phyloP scores from a whole-genome alignment of 2,113 vertebrate genomes.

The Nipponia nippon region DNA sequence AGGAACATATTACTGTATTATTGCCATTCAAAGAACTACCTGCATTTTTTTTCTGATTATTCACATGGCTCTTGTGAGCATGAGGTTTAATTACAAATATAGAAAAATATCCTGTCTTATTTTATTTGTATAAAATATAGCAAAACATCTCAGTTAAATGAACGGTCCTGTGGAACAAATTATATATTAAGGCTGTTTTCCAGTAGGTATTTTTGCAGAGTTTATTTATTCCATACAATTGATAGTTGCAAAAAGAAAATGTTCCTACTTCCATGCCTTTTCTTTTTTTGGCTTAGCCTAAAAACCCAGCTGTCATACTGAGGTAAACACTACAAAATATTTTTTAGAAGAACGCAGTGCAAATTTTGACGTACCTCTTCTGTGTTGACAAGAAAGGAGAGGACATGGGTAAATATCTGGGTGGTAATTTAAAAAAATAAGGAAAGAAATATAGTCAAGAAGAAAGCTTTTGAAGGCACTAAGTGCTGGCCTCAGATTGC shows the following conservation, averaged over 20 bases:
- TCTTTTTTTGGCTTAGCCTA: background rate
- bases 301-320: background rate
- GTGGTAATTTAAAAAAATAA: background rate
- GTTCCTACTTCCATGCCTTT: background rate
- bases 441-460: background rate
- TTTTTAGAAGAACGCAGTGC: background rate
- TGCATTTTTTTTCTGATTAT: background rate
- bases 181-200: background rate
- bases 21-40: background rate
- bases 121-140: background rate
- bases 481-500: background rate
- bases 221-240: background rate
- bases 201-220: background rate
- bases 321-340: background rate
- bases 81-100: background rate
- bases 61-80: background rate
- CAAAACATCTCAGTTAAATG: background rate
- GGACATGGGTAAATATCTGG: background rate
- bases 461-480: background rate
- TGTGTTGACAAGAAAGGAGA: background rate
- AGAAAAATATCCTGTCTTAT: background rate
- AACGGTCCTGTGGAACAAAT: background rate
- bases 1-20: background rate
- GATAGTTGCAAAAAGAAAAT: background rate
- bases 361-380: background rate